phyloP scores from a whole-genome alignment of 2,113 vertebrate species.

The Alouatta palliata region DNA sequence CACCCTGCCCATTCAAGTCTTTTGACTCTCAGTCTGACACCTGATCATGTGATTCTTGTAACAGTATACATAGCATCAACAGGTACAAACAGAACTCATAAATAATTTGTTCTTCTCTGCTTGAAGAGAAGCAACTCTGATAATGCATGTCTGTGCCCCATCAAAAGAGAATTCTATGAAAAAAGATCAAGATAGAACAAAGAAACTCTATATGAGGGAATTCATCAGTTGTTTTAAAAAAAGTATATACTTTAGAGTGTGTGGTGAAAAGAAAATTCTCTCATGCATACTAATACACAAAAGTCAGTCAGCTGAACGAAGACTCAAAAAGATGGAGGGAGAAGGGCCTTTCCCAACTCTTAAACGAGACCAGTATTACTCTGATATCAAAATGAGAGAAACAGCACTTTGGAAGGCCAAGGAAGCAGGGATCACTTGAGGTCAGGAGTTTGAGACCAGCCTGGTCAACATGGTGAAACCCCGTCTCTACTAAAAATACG shows the following conservation, averaged over 20 bases:
- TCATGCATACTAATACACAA: not conserved
- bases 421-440: too few relatives aligned
- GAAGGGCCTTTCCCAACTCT: not conserved
- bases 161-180: not conserved
- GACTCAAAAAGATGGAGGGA: not conserved
- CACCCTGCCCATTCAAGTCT: too few relatives aligned
- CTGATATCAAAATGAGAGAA: not conserved
- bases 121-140: not conserved
- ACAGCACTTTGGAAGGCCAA: not conserved
- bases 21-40: not conserved
- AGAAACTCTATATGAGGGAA: not conserved
- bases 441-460: too few relatives aligned
- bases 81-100: not conserved
- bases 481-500: too few relatives aligned
- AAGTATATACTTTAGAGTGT: not conserved
- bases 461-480: too few relatives aligned
- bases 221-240: not conserved
- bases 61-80: not conserved
- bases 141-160: not conserved
- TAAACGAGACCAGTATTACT: not conserved
- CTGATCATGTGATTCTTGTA: not conserved
- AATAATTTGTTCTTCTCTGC: not conserved
- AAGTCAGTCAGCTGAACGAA: not conserved
- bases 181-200: not conserved
- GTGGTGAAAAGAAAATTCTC: not conserved